Evolutionary conservation across 2,888 invertebrate species (phyloP).

Genomic region (Trichacis sp.): DNA sequence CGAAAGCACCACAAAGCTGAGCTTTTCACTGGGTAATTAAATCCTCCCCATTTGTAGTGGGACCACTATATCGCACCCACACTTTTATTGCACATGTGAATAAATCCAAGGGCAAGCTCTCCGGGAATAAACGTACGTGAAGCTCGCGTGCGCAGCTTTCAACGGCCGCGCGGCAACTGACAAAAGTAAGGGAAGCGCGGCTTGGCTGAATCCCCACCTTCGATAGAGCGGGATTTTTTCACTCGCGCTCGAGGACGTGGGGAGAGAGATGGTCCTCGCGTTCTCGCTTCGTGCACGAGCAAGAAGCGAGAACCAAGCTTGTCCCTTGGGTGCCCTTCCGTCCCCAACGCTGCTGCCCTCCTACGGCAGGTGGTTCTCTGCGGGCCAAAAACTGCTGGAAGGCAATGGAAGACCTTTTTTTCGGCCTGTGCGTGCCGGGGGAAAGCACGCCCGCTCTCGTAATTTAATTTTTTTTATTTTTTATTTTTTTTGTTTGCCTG

Average conservation of each 20-base stretch:
- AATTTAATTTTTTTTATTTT: no score
- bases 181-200: no score
- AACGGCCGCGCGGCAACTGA: constrained; percentile 69
- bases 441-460: no score
- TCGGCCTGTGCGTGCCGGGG: constrained; percentile 7
- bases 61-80: constrained; percentile 28
- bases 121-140: no score
- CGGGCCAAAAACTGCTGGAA: constrained; percentile 51
- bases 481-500: no score
- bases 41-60: not conserved
- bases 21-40: not conserved
- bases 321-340: constrained; percentile 12
- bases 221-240: constrained; percentile 39
- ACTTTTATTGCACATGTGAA: not conserved
- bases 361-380: constrained; percentile 66
- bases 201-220: constrained; percentile 57
- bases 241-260: constrained; percentile 26
- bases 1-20: not conserved
- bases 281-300: not conserved
- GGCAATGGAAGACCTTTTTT: constrained; percentile 56
- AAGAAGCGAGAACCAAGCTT: constrained; percentile 15
- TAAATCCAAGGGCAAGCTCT: not conserved
- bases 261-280: constrained; percentile 15
- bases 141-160: constrained; percentile 55
- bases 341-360: constrained; percentile 5